Conservation (phyloP, 2,797 vertebrate genomes). For the Sebastes diploproa region DNA sequence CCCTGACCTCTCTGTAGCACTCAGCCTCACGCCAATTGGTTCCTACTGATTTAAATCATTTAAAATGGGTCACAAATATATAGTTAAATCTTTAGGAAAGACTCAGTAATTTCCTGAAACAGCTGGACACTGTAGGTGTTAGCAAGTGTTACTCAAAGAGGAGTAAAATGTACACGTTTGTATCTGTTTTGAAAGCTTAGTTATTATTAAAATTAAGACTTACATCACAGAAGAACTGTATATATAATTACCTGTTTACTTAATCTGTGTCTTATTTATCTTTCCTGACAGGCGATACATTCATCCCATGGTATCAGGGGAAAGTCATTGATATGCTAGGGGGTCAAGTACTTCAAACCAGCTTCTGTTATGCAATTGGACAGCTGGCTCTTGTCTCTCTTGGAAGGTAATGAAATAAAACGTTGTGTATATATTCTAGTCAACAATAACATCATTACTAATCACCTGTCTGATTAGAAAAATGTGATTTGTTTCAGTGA, state of each 20-base stretch:
- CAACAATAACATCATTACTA: background rate
- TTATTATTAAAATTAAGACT: background rate
- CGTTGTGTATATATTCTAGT: background rate
- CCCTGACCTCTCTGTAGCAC: too few relatives aligned
- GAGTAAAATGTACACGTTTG: background rate
- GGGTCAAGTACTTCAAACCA: conserved; percentile 54
- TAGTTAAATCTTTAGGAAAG: accelerated
- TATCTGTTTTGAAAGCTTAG: background rate
- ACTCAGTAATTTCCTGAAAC: background rate
- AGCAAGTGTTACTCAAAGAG: background rate
- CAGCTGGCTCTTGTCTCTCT: conserved; percentile 81
- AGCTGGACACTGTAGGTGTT: background rate
- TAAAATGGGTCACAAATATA: background rate
- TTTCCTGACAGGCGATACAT: conserved; percentile 81
- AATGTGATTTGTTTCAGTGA: background rate
- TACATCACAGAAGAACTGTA: background rate
- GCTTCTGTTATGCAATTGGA: conserved; percentile 72
- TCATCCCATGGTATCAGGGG: conserved; percentile 86
- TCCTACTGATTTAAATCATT: background rate
- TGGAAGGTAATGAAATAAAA: conserved; percentile 81
- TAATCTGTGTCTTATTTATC: background rate
- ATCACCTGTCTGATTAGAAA: background rate
- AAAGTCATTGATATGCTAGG: conserved; percentile 83
- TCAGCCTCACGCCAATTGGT: accelerated
- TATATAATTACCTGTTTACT: background rate